These are phyloP conservation scores for Caenorhabditis sinica DNA, from an alignment of 2,888 invertebrate genomes.

Conservation along the genomic window DNA sequence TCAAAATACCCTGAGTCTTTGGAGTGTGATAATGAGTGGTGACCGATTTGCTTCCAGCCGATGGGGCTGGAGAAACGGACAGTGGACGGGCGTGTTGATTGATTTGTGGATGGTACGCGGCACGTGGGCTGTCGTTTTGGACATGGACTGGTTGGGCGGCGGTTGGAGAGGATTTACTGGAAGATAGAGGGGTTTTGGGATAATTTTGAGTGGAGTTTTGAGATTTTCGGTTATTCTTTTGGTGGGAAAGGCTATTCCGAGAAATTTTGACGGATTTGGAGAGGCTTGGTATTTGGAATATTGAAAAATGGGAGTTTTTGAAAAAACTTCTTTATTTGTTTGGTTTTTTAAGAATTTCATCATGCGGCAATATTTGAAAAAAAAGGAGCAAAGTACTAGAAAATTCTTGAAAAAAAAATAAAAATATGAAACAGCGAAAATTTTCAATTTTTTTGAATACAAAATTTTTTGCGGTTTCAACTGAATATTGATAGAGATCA, in stretches of 20 bases:
- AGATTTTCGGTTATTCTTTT: neutral
- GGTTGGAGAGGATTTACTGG: conserved; percentile 75
- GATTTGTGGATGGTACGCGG: conserved; percentile 77
- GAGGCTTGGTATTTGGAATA: too few relatives aligned
- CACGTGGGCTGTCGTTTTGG: conserved; percentile 69
- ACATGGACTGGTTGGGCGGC: conserved; percentile 72
- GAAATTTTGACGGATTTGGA: neutral
- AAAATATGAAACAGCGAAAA: too few relatives aligned
- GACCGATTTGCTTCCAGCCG: conserved; percentile 38
- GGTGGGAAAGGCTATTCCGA: too few relatives aligned
- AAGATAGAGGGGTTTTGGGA: conserved; percentile 23
- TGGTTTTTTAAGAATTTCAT: too few relatives aligned
- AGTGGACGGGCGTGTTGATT: conserved; percentile 54
- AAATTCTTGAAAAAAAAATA: too few relatives aligned
- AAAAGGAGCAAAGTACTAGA: too few relatives aligned
- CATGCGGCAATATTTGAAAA: too few relatives aligned
- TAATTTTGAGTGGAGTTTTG: neutral
- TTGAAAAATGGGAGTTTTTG: too few relatives aligned
- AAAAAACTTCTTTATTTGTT: too few relatives aligned
- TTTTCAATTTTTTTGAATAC: too few relatives aligned
- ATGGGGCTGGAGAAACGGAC: conserved; percentile 63
- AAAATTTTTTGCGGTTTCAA: too few relatives aligned
- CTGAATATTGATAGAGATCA: too few relatives aligned
- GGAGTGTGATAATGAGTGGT: conserved; percentile 72
- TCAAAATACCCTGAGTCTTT: conserved; percentile 74